These are phyloP conservation scores for Benthosema pterotum DNA, from an alignment of 2,797 vertebrate genomes.

Conservation along the genomic window DNA sequence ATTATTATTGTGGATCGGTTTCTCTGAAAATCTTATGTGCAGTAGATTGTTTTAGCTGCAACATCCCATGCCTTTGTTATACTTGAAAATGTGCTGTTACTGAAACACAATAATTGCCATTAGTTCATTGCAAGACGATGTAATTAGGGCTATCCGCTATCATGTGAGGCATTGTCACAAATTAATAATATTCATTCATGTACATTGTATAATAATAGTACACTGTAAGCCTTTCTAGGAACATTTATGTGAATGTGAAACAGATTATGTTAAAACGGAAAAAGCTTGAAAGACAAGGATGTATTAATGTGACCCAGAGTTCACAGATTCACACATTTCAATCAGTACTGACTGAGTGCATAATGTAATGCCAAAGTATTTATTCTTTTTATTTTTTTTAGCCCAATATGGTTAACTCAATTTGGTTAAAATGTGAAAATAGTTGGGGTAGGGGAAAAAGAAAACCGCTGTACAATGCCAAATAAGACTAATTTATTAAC, in stretches of 20 bases:
- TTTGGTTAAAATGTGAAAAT: too few species aligned
- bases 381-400: conserved; percentile 34
- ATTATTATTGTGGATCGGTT: conserved; percentile 54
- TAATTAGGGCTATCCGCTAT: conserved; percentile 40
- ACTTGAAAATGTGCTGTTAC: conserved; percentile 68
- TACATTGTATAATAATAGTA: conserved; percentile 51
- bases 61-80: conserved; percentile 56
- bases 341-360: background rate
- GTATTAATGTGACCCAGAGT: background rate
- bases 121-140: conserved; percentile 34
- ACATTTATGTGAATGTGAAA: conserved; percentile 42
- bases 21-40: background rate
- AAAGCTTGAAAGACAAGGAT: conserved; percentile 42
- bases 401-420: too few species aligned
- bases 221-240: conserved; percentile 48
- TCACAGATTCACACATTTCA: conserved; percentile 37
- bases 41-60: conserved; percentile 23
- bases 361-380: conserved; percentile 50
- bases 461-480: too few species aligned
- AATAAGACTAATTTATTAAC: too few species aligned
- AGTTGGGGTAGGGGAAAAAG: too few species aligned
- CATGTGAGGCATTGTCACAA: conserved; percentile 7
- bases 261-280: conserved; percentile 24
- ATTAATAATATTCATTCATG: conserved; percentile 19
- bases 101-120: conserved; percentile 52